phyloP scores from a whole-genome alignment of 1,140 invertebrate genomes.

The Zaprionus camerounensis region DNA sequence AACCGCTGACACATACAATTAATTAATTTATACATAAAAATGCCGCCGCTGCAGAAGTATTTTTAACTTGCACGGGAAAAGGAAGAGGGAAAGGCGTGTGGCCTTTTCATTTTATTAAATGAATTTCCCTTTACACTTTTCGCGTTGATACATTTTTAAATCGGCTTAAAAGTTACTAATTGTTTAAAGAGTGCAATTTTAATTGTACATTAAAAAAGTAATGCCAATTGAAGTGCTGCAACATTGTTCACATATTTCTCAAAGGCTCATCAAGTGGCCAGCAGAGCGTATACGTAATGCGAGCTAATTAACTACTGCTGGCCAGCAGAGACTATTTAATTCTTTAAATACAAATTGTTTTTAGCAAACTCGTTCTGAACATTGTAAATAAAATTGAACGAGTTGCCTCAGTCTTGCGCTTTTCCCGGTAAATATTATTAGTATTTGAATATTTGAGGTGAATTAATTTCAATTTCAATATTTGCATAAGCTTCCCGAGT shows the following conservation, averaged over 20 bases:
- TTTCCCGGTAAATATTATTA: conserved; percentile 13
- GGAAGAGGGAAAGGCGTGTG: background rate
- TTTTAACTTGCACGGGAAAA: conserved; percentile 14
- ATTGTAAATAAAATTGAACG: conserved; percentile 1
- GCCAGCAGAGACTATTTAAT: background rate
- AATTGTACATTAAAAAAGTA: conserved; percentile 1
- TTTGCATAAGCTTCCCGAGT: conserved; percentile 8
- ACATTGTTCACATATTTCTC: background rate
- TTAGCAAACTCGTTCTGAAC: background rate
- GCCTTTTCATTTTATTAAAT: conserved; percentile 53
- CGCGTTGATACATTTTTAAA: conserved; percentile 39
- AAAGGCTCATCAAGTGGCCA: background rate
- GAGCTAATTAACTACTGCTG: conserved; percentile 20
- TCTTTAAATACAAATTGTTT: background rate
- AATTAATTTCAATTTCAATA: conserved; percentile 22
- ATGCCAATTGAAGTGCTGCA: conserved; percentile 23
- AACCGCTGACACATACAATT: conserved; percentile 77
- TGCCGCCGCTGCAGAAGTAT: conserved; percentile 51
- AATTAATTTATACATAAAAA: conserved; percentile 74
- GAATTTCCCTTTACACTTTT: conserved; percentile 33
- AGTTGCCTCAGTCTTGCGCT: background rate
- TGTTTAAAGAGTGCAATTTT: conserved; percentile 49
- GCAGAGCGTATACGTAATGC: conserved; percentile 36
- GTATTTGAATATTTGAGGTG: conserved; percentile 29
- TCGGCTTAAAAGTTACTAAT: conserved; percentile 71